Conservation (phyloP, 2,113 vertebrate genomes). For the Osmerus mordax region DNA sequence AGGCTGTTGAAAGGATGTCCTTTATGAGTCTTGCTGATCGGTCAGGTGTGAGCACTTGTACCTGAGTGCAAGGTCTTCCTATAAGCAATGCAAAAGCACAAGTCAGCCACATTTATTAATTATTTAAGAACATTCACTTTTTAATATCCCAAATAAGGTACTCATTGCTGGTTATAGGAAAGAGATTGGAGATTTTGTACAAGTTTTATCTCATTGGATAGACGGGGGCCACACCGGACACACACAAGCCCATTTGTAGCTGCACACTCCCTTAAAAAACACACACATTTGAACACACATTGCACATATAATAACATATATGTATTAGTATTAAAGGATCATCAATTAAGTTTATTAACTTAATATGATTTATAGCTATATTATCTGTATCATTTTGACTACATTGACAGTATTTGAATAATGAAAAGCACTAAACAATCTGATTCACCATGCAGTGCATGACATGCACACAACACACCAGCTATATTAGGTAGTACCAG, state of each 20-base stretch:
- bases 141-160: background rate
- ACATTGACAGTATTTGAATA: background rate
- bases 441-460: background rate
- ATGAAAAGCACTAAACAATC: background rate
- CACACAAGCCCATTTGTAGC: too few species aligned
- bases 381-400: background rate
- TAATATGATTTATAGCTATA: background rate
- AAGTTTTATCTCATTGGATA: too few species aligned
- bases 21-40: conserved; percentile 92
- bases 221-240: too few species aligned
- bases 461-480: background rate
- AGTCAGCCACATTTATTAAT: background rate
- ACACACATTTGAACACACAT: too few species aligned
- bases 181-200: too few species aligned
- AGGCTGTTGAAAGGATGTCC: conserved; percentile 83
- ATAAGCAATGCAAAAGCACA: conserved; percentile 47
- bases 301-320: too few species aligned
- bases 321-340: too few species aligned
- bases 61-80: conserved; percentile 94
- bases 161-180: too few species aligned
- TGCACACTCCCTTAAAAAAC: too few species aligned
- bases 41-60: conserved; percentile 88
- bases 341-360: background rate
- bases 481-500: background rate
- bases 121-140: background rate